A percentile compares a stretch with the other conserved stretches of the same genome.
Conservation (phyloP, 2,888 invertebrate genomes). For the Megaustenia siamemsis region DNA sequence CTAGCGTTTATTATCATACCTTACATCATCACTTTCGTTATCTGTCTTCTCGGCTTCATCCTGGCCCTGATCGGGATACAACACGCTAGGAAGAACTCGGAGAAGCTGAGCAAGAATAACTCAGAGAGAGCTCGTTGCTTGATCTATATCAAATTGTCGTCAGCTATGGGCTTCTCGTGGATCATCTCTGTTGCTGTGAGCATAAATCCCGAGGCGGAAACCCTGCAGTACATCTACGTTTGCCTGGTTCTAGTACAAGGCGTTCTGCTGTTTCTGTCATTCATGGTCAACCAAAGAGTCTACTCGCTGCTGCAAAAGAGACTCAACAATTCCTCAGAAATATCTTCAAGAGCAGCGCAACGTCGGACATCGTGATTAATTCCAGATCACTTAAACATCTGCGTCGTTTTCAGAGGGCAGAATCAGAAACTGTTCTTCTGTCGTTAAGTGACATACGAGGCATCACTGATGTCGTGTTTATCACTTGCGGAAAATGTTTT, state of each 20-base stretch:
- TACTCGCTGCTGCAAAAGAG: background rate
- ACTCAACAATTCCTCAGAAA: too few relatives aligned
- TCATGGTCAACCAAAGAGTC: slow-evolving; percentile 27
- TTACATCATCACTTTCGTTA: slow-evolving; percentile 37
- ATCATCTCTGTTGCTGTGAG: background rate
- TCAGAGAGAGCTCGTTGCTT: background rate
- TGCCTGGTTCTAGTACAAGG: slow-evolving; percentile 18
- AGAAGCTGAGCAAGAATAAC: slow-evolving; percentile 10
- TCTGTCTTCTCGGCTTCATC: slow-evolving; percentile 53
- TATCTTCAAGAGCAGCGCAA: too few relatives aligned
- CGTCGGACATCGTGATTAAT: too few relatives aligned
- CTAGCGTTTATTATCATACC: slow-evolving; percentile 50
- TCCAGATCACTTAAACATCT: too few relatives aligned
- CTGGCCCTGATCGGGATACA: slow-evolving; percentile 54
- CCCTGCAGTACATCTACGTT: background rate
- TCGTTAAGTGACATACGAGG: too few relatives aligned
- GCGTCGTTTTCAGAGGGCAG: too few relatives aligned
- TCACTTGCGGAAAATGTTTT: too few relatives aligned
- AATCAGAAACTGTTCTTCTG: too few relatives aligned
- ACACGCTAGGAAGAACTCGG: background rate
- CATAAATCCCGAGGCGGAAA: background rate
- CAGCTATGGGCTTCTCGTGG: slow-evolving; percentile 44
- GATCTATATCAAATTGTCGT: slow-evolving; percentile 37
- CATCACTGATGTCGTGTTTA: too few relatives aligned
- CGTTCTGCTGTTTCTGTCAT: slow-evolving; percentile 14